Evolutionary conservation across 1,140 invertebrate genomes (phyloP).

Genomic region (Oncopodura yosiiana): DNA sequence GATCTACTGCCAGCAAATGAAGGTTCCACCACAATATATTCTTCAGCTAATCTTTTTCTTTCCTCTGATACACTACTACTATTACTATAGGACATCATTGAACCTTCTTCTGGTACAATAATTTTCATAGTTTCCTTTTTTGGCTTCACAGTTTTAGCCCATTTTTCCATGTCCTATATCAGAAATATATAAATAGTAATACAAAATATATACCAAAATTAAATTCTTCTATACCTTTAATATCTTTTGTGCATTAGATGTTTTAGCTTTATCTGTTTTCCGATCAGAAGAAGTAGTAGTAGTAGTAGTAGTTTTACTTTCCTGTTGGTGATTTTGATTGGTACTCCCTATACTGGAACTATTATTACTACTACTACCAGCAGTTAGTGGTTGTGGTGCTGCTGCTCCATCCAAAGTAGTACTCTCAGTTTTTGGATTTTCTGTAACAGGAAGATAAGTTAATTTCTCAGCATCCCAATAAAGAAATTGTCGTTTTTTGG

Average conservation of each 20-base stretch:
- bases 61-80: too few relatives aligned
- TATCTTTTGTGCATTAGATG: background rate
- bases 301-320: conserved; percentile 37
- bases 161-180: conserved; percentile 71
- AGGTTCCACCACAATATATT: too few relatives aligned
- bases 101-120: conserved; percentile 40
- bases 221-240: conserved; percentile 3
- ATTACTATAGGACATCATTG: background rate
- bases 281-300: background rate
- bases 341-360: conserved; percentile 26
- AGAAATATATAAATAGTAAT: too few relatives aligned
- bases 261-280: background rate
- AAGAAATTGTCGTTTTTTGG: conserved; percentile 76
- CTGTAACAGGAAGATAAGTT: conserved; percentile 66
- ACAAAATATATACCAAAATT: too few relatives aligned
- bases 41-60: too few relatives aligned
- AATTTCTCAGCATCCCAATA: conserved; percentile 83
- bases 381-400: conserved; percentile 21
- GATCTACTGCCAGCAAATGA: too few relatives aligned
- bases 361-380: conserved; percentile 18
- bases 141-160: conserved; percentile 95
- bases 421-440: conserved; percentile 40
- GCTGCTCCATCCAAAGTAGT: conserved; percentile 35
- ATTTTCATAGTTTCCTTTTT: conserved; percentile 77
- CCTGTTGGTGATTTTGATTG: conserved; percentile 12